Base-by-base conservation (phyloP, 2,113 vertebrate species). In the Garra rufa region DNA sequence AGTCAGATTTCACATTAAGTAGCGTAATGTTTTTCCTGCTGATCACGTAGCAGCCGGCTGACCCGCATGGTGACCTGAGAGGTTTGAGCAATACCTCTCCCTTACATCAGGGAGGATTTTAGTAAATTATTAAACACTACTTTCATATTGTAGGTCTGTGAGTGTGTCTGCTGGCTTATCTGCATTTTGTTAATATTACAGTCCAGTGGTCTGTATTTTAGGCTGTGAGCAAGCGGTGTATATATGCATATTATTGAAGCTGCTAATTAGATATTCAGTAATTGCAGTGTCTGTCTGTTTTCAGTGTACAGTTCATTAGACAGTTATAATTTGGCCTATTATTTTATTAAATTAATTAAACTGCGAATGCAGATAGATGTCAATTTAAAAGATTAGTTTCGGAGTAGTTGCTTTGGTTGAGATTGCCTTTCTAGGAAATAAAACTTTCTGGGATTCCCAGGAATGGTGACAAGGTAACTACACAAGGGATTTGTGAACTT, bases 1-100 rank as follows among this genome's bases (percentile, higher is more conserved):
- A 26, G 34, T 44, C 52, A 26, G 38, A 79, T 79, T 17, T 67
- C 44, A 19, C 8, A 21, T 43, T 19, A 34, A 65, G 3, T 67
- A 5, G 14, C 30, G 43, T 48, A 26, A 80, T 80, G 59, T 78
- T 55, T 44, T 78, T 50, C 71, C 21, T 61, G 34, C 38, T 65
- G 59, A 19, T 65, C 24, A 34, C 24, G 30, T 63, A 28, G 61
- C 30, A 81, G 43, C 78, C 28, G n/a, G 3, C 59, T 34, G 59
- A 81, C 61, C 59, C 14, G 13, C 63, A 46, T 44, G 3, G 10
- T 59, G 52, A 78, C 21, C 52, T 43, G 41, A 65, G n/a, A 28
- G 21, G 0, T 43, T 61, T 38, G 28, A 38, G 28, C 0, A 9
- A 57, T 50, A 34, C 7, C 30, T 26, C 11, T 77, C 50, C 9